Evolutionary conservation across 2,797 vertebrate genomes (phyloP).

Genomic region (Octomys mimax): DNA sequence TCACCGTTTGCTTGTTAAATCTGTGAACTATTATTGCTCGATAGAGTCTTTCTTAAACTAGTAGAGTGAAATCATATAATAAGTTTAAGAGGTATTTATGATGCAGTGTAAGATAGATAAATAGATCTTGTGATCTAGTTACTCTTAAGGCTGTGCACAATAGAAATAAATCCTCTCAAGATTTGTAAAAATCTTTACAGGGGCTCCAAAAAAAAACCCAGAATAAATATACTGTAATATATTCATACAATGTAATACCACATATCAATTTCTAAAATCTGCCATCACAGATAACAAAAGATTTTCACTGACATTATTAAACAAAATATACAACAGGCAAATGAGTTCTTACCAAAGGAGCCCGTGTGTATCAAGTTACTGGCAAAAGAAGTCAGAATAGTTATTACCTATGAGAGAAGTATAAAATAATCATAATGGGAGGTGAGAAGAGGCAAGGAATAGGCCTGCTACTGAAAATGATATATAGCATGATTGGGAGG

Average conservation of each 20-base stretch:
- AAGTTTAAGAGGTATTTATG: background rate
- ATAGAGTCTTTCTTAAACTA: background rate
- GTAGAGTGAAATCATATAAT: background rate
- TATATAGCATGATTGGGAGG: no score
- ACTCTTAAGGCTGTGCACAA: background rate
- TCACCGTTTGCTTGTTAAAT: background rate
- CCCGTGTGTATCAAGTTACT: background rate
- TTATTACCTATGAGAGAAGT: background rate
- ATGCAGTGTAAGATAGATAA: background rate
- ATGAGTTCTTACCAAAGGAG: background rate
- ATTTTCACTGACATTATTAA: background rate
- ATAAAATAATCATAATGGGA: background rate
- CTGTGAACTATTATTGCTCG: background rate
- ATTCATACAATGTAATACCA: background rate
- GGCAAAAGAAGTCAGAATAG: background rate
- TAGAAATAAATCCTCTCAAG: background rate
- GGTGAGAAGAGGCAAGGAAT: background rate
- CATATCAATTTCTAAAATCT: background rate
- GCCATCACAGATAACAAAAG: background rate
- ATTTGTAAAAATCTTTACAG: background rate
- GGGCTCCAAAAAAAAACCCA: background rate
- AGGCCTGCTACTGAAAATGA: no score
- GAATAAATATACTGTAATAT: background rate
- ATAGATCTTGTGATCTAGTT: background rate
- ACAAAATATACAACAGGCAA: background rate